Base-by-base conservation (phyloP, 2,113 vertebrate species). In the Podarcis raffonei region DNA sequence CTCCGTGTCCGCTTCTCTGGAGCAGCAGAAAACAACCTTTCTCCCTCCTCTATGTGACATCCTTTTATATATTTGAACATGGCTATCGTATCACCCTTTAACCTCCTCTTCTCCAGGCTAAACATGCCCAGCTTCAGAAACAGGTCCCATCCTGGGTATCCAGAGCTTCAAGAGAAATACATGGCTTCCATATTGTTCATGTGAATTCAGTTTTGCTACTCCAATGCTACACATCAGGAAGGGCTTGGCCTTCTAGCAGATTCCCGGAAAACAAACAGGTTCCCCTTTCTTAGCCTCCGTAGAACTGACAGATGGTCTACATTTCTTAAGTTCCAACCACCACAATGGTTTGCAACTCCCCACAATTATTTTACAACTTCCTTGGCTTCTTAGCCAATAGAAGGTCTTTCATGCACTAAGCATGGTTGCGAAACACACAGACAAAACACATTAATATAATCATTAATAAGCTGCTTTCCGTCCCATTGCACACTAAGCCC, bases 341-440 rank as follows among this genome's bases (percentile, higher is more conserved):
- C 16, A 81, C 3, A 77, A 25, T 59, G 53, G 48, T 68, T 39
- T 85, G 42, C 18, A 86, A 9, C 1, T 18, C 72, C 59, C n/a
- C 42, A 53, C 7, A 48, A 65, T 22, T 32, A 18, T n/a, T 82
- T 94, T 83, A 72, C 57, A 86, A 86, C 32, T 93, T 48, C 79
- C 78, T 53, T 25, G 1, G 53, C 91, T 92, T 84, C 93, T 83
- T 89, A 93, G 83, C 81, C 90, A 74, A 91, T 81, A 16, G 1
- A 8, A 15, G 42, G 59, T 12, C 25, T 65, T 75, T 76, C 72
- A 18, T 66, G 32, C 7, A 84, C 66, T 3, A 22, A 42, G 27
- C 39, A 71, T 30, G 5, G 16, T 35, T 30, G 59, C 7, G 30
- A 16, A 18, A 18, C 15, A 65, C 35, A 76, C 27, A 27, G 27